Conservation (phyloP, 1,140 invertebrate species). For the Physella acuta region DNA sequence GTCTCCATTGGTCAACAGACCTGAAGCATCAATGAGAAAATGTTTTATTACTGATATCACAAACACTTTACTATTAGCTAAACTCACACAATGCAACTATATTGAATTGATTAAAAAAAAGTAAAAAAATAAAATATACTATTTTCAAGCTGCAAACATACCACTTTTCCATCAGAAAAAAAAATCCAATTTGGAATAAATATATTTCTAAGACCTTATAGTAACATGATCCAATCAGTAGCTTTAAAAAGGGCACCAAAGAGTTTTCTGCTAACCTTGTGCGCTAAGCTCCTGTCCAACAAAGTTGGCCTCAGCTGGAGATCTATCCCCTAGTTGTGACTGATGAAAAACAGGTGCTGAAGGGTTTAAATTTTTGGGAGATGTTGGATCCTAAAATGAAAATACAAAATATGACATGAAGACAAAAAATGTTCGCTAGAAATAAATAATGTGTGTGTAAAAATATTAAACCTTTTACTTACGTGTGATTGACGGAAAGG, state of each 20-base stretch:
- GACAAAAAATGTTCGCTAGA: too few species aligned
- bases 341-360: conserved; percentile 19
- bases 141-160: too few species aligned
- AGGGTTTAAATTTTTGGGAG: conserved; percentile 16
- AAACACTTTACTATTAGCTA: neutral
- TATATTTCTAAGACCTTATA: too few species aligned
- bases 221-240: too few species aligned
- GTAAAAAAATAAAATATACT: too few species aligned
- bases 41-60: neutral
- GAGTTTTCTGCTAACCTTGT: conserved; percentile 6
- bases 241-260: too few species aligned
- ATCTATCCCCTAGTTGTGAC: neutral
- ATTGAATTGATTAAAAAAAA: too few species aligned
- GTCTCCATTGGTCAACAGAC: conserved; percentile 15
- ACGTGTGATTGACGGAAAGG: neutral
- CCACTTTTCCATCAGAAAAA: too few species aligned
- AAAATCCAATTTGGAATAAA: too few species aligned
- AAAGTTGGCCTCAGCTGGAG: neutral
- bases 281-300: neutral
- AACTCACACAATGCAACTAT: too few species aligned
- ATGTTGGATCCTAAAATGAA: neutral
- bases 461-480: too few species aligned
- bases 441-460: too few species aligned
- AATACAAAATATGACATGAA: neutral
- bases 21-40: conserved; percentile 4